Conservation (phyloP, 2,797 vertebrate species). For the Bradypodion pumilum region DNA sequence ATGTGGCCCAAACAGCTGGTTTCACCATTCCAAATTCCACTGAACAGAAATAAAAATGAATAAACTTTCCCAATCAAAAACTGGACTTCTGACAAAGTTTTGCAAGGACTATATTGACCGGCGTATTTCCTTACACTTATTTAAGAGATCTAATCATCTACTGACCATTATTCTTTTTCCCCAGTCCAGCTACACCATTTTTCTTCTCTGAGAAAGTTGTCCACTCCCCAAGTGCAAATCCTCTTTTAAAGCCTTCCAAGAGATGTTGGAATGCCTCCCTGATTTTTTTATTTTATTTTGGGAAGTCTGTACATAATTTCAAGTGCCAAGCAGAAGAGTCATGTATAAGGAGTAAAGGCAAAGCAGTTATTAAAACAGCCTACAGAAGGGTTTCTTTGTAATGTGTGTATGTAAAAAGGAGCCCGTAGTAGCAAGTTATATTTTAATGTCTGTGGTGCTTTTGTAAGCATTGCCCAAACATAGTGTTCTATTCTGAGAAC, state of each 20-base stretch:
- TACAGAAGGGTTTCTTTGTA: slow-evolving; percentile 61
- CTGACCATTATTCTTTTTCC: slow-evolving; percentile 47
- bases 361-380: slow-evolving; percentile 79
- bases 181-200: slow-evolving; percentile 58
- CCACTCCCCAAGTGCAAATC: slow-evolving; percentile 49
- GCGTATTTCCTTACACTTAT: slow-evolving; percentile 31
- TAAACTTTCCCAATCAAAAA: slow-evolving; percentile 66
- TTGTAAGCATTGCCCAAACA: slow-evolving; percentile 6
- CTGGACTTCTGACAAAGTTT: slow-evolving; percentile 59
- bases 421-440: slow-evolving; percentile 44
- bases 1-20: slow-evolving; percentile 72
- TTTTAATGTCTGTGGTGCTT: slow-evolving; percentile 51
- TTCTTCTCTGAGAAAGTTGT: slow-evolving; percentile 62
- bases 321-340: slow-evolving; percentile 77
- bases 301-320: slow-evolving; percentile 71
- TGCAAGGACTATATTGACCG: slow-evolving; percentile 43
- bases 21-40: slow-evolving; percentile 75
- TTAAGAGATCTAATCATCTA: slow-evolving; percentile 62
- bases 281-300: slow-evolving; percentile 76
- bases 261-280: slow-evolving; percentile 70
- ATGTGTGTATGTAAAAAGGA: neutral
- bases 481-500: neutral
- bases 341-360: slow-evolving; percentile 62
- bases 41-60: slow-evolving; percentile 3
- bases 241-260: slow-evolving; percentile 75